These are phyloP conservation scores for Lanius ludovicianus DNA, from an alignment of 2,113 vertebrate genomes.

Conservation along the genomic window DNA sequence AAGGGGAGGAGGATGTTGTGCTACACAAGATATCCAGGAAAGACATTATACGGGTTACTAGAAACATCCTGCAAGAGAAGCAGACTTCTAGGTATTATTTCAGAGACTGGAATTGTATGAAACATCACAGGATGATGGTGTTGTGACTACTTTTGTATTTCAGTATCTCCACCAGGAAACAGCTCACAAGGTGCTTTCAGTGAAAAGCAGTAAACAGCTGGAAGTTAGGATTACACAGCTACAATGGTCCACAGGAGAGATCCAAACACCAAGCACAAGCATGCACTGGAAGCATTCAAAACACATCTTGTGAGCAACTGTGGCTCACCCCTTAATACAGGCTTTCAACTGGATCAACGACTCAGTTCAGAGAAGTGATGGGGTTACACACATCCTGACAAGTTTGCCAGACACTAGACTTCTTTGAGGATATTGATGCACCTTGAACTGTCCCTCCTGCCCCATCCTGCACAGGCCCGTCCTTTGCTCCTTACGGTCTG, in stretches of 20 bases:
- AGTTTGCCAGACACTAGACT: neutral
- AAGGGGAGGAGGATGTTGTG: neutral
- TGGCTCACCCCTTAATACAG: neutral
- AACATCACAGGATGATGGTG: neutral
- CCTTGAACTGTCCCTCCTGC: neutral
- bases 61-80: neutral
- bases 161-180: neutral
- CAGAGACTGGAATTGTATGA: neutral
- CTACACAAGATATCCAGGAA: neutral
- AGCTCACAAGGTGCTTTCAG: neutral
- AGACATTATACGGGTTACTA: neutral
- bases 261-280: neutral
- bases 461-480: neutral
- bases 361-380: neutral
- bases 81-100: slow-evolving; percentile 5
- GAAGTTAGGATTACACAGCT: neutral
- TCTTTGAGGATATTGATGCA: neutral
- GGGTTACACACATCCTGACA: neutral
- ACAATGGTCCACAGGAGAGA: neutral
- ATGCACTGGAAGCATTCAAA: neutral
- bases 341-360: neutral
- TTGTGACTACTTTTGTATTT: neutral
- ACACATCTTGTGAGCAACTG: neutral
- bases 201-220: neutral
- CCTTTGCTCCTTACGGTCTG: neutral